Base-by-base conservation (phyloP, 2,888 invertebrate species). In the Cremastobaeus sp. region DNA sequence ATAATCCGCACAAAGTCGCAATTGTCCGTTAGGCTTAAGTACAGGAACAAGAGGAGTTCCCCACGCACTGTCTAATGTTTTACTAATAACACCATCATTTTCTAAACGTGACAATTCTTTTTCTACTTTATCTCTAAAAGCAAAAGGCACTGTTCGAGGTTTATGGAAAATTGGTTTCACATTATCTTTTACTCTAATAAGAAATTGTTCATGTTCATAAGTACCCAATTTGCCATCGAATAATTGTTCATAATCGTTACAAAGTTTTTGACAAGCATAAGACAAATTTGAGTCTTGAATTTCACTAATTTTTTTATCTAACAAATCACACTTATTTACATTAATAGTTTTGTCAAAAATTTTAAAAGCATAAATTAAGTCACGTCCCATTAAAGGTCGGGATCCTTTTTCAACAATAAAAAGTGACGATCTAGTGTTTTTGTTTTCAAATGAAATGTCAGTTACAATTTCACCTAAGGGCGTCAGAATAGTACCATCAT, bases 31-130 rank as follows among this genome's bases (percentile, higher is more conserved):
- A 20, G 12, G n/a, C 5, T 54, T 39, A 9, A 68, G 2, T 2
- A 68, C 43, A 5, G 76, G 75, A n/a, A 78, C 78, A 28, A 78
- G 69, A 0, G 77, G 79, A 3, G 77, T 81, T 0, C 71, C 78
- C 75, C 78, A 78, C 0, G 54, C 34, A 12, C 65, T 74, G 6
- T 52, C 54, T 14, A 25, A 28, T 1, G 47, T 47, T 5, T 17
- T 2, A 14, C 3, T 3, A 17, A 71, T 76, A 0, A 75, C 47
- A 9, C 72, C 70, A 3, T 47, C 12, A 28, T 52, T 32, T 11
- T 71, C 70, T 5, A 68, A 43, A 5, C 48, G 21, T 3, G 65
- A 45, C 3, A 77, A 32, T 34, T 73, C 54, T 3, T 47, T 6
- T 4, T 59, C 28, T 0, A 76, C 35, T 32, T 54, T 32, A 1